Percentiles rank a stretch among this genome's conserved stretches.
Conservation (phyloP, 2,113 vertebrate genomes). For the Rhombomys opimus region DNA sequence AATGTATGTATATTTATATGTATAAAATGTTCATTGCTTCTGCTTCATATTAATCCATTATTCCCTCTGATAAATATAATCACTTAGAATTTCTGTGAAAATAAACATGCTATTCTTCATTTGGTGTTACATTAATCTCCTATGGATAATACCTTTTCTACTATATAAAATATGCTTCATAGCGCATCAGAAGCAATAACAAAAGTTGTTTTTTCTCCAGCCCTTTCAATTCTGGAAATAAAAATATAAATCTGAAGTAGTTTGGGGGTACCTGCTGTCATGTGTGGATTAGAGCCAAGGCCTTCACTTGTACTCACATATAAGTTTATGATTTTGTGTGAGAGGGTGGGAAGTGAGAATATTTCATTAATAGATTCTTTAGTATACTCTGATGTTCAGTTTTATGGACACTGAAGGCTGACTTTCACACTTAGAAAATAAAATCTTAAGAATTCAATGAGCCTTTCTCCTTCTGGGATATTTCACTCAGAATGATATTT, state of each 20-base stretch:
- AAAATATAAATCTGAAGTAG: conserved; percentile 10
- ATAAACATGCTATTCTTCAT: conserved; percentile 55
- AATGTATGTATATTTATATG: not conserved
- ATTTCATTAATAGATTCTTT: not conserved
- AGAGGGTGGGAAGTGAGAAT: not conserved
- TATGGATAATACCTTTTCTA: conserved; percentile 35
- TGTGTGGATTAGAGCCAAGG: not conserved
- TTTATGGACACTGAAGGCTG: not conserved
- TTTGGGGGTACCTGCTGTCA: not conserved
- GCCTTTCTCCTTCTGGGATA: too few relatives aligned
- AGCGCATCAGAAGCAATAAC: conserved; percentile 27
- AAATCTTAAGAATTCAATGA: not conserved
- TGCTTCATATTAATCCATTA: conserved; percentile 42
- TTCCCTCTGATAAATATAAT: conserved; percentile 47
- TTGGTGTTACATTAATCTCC: conserved; percentile 63
- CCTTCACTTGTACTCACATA: not conserved
- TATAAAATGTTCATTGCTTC: conserved; percentile 53
- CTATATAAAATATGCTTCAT: conserved; percentile 51
- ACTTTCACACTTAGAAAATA: not conserved
- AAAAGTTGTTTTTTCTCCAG: conserved; percentile 12
- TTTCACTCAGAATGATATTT: too few relatives aligned
- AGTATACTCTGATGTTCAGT: not conserved
- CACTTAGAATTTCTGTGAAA: conserved; percentile 38
- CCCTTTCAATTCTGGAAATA: conserved; percentile 30
- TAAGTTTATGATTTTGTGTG: not conserved